Evolutionary conservation across 2,797 vertebrate species (phyloP), one percentile per base, ranked within the genome.

Genomic region (Rhinatrema bivittatum): DNA sequence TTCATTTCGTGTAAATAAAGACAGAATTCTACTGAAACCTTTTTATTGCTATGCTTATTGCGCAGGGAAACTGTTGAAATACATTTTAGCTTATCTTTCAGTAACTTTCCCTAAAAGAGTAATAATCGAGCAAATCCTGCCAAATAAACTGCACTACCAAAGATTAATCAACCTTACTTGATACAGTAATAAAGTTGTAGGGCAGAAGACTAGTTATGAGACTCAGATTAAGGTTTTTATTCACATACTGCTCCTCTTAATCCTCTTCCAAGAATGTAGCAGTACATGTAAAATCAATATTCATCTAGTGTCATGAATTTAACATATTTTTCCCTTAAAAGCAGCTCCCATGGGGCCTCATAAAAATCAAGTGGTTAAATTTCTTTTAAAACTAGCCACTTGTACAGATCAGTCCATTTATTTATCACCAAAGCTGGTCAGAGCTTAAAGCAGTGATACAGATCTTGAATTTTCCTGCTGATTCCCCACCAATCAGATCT

Each of bases 261-360:
- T 9, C 13, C 46, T 51, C 42, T 20, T 8, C 15, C 2, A 7
- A 18, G 3, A 39, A 32, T 3, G 20, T 1, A 9, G 11, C 13
- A 42, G 43, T 36, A 53, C 4, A 21, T 56, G 50, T 54, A 53
- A 75, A 65, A 65, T 58, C 43, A 62, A 63, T 67, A 61, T 58
- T 65, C 39, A 52, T n/a, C 23, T 53, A 42, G 36, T 50, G 50
- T 56, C 50, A 73, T 56, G 53, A 46, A 55, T 25, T n/a, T 46
- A 57, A 64, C 46, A 25, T 29, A 53, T 56, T 54, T 34, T 36
- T 37, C 52, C 36, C 62, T 52, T 39, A 44, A 70, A 57, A 41
- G 14, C 36, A 68, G 33, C 5, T 46, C 51, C n/a, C 32, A 40
- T 10, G 3, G 46, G 37, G 58, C 60, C 38, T 45, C 51, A 41